These are phyloP conservation scores for Ariolimax columbianus DNA, from an alignment of 2,888 invertebrate genomes.

Conservation along the genomic window DNA sequence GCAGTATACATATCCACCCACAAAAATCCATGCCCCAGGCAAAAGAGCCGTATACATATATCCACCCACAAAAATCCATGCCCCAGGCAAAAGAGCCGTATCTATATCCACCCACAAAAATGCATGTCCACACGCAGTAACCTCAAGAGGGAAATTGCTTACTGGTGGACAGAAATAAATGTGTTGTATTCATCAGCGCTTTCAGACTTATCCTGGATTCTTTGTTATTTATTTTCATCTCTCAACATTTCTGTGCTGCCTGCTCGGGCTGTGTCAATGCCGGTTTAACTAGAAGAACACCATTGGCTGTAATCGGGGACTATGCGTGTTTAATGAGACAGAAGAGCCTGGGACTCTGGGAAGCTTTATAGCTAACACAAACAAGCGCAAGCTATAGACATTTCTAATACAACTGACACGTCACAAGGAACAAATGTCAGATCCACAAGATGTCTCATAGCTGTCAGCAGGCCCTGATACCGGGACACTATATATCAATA, in stretches of 20 bases:
- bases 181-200: not conserved
- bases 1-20: not conserved
- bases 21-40: too few relatives aligned
- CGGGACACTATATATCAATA: conserved; percentile 22
- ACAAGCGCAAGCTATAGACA: conserved; percentile 1
- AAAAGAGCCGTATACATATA: too few relatives aligned
- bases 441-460: not conserved
- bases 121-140: not conserved
- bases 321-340: conserved; percentile 7
- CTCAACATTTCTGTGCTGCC: conserved; percentile 13
- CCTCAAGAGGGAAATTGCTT: not conserved
- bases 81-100: too few relatives aligned
- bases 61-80: not conserved
- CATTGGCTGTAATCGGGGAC: not conserved
- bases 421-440: conserved; percentile 2
- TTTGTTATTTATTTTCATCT: conserved; percentile 13
- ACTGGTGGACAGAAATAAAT: conserved; percentile 1
- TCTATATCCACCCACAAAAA: not conserved
- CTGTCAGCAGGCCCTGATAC: conserved; percentile 19
- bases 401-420: conserved; percentile 9
- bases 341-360: not conserved
- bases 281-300: conserved; percentile 8
- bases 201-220: not conserved
- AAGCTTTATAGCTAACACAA: not conserved
- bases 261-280: not conserved